phyloP scores from a whole-genome alignment of 2,113 vertebrate genomes.

The Octodon degus region DNA sequence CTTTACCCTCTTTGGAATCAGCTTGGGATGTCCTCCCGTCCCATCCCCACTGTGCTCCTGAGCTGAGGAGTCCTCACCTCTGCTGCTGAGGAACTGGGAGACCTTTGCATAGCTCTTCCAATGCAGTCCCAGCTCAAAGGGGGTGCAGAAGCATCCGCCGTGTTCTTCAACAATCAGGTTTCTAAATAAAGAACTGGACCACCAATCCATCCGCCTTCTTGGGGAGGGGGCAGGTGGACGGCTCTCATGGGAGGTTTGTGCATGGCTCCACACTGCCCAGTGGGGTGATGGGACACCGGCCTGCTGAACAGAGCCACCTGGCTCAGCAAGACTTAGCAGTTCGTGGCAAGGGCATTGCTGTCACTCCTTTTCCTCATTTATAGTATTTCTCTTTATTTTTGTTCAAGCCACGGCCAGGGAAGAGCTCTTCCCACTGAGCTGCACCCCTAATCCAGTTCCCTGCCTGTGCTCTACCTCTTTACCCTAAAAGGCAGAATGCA shows the following conservation, averaged over 20 bases:
- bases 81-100: slow-evolving; percentile 48
- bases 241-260: background rate
- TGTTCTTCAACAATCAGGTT: slow-evolving; percentile 76
- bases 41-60: background rate
- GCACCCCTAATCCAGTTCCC: background rate
- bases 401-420: background rate
- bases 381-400: background rate
- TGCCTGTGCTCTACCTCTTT: background rate
- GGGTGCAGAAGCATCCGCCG: background rate
- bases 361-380: background rate
- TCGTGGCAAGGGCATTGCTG: background rate
- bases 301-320: background rate
- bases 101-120: slow-evolving; percentile 19
- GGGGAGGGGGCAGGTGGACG: background rate
- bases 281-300: background rate
- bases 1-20: background rate
- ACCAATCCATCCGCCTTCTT: background rate
- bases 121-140: slow-evolving; percentile 15
- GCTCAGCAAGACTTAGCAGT: background rate
- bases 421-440: background rate
- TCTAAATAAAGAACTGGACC: slow-evolving; percentile 82
- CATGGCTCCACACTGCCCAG: background rate
- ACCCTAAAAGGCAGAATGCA: background rate
- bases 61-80: background rate
- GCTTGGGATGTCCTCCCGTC: background rate